Conservation (phyloP, 53 echinoderm and acorn worm genomes). For the Astropecten irregularis region DNA sequence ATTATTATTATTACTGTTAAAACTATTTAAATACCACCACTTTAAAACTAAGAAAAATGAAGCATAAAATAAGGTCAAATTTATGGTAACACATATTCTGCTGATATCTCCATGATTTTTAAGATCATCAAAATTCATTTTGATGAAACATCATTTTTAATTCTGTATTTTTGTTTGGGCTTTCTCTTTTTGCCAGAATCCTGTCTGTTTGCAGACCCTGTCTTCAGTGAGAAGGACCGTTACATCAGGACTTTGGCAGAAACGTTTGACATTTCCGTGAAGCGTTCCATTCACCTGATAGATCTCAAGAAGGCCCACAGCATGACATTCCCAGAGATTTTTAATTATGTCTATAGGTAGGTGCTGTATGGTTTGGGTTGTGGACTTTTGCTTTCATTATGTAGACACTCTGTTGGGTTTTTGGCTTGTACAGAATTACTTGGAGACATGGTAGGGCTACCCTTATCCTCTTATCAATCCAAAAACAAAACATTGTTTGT, state of each 20-base stretch:
- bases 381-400: neutral
- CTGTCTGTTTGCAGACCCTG: constrained; percentile 60
- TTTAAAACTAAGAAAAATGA: no score
- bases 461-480: no score
- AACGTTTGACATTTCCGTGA: constrained; percentile 61
- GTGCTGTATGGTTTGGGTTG: neutral
- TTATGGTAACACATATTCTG: no score
- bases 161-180: no score
- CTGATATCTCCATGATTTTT: no score
- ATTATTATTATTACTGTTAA: no score
- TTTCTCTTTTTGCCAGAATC: constrained; percentile 77
- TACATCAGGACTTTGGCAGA: constrained; percentile 50
- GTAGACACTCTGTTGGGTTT: neutral
- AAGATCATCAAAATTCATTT: no score
- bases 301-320: constrained; percentile 61
- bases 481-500: no score
- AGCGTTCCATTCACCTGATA: constrained; percentile 61
- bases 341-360: constrained; percentile 30
- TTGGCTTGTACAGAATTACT: neutral
- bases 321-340: constrained; percentile 46
- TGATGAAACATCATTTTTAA: no score
- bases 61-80: no score
- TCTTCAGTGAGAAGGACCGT: constrained; percentile 69
- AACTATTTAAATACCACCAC: no score
- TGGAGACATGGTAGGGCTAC: no score